Evolutionary conservation across 2,113 vertebrate species (phyloP), one percentile per base, ranked within the genome.

Genomic region (Platysternon megacephalum): DNA sequence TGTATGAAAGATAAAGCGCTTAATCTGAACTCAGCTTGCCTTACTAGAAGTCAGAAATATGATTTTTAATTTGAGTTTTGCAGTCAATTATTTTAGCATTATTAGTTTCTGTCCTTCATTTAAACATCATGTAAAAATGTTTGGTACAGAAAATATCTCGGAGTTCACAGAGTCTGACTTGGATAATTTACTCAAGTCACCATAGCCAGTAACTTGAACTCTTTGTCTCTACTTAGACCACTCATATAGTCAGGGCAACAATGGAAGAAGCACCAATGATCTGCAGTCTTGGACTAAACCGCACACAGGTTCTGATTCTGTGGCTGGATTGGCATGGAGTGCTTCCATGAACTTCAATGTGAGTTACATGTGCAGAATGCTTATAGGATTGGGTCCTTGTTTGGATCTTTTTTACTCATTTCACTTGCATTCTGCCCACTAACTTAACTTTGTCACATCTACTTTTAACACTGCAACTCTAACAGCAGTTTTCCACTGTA

Each of bases 231-330:
- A 14, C 82, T 94, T 90, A 80, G 22, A 28, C 11, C 16, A 8
- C 28, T 88, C 46, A 76, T 82, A 87, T 7, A 84, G 78, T 28
- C 12, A 51, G 19, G 26, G 48, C 32, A 32, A 11, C 9, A 58
- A 35, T 2, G 5, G 82, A 21, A 87, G 55, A 82, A 79, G 56
- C 28, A 0, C 0, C 56, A 28, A 7, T 44, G 44, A 39, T 68
- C 10, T 3, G 10, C 32, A 61, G 5, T 56, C n/a, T 46, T 78
- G 74, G 22, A 76, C 5, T 78, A 26, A 29, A 16, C 26, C 7
- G 6, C 24, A 13, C 42, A 44, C 1, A 2, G 19, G 19, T 51
- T 85, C 51, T 51, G 13, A 55, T 32, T 42, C 12, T 0, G 0
- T 4, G 32, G 65, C 39, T 51, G 17, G 10, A 51, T 49, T 58